A percentile compares a stretch with the other conserved stretches of the same genome.
Evolutionary conservation across 2,113 vertebrate genomes (phyloP).

Genomic region (Arothron firmamentum): DNA sequence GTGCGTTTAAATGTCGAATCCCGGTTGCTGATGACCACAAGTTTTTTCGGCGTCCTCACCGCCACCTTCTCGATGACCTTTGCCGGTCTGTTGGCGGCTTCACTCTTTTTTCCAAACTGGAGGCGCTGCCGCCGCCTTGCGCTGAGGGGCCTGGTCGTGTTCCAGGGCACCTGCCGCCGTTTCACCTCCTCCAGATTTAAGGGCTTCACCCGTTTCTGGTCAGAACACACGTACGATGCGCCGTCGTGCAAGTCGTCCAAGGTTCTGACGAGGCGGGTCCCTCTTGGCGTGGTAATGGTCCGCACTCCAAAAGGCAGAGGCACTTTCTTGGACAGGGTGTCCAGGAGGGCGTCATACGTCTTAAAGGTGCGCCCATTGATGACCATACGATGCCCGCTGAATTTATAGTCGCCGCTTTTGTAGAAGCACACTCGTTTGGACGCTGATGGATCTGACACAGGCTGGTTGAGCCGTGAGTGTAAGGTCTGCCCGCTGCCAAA

Average conservation of each 20-base stretch:
- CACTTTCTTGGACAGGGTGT: constrained; percentile 87
- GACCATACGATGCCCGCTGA: constrained; percentile 85
- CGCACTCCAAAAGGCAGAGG: constrained; percentile 94
- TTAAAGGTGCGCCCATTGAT: constrained; percentile 89
- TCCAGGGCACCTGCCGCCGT: constrained; percentile 83
- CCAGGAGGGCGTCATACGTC: constrained; percentile 89
- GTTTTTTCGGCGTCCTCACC: constrained; percentile 78
- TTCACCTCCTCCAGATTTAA: constrained; percentile 82
- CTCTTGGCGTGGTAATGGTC: constrained; percentile 89
- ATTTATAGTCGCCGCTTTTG: constrained; percentile 92
- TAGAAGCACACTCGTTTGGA: constrained; percentile 92
- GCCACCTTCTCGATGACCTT: constrained; percentile 54
- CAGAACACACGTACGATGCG: constrained; percentile 90
- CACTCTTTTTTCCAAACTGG: constrained; percentile 43
- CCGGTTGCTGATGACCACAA: constrained; percentile 86
- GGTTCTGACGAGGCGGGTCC: constrained; percentile 78
- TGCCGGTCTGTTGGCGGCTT: constrained; percentile 41
- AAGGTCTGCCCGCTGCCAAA: constrained; percentile 71
- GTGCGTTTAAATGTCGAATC: constrained; percentile 72
- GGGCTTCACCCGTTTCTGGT: constrained; percentile 85
- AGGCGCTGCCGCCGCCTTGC: constrained; percentile 41
- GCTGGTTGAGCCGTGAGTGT: constrained; percentile 50
- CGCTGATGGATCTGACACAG: constrained; percentile 70
- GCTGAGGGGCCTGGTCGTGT: constrained; percentile 77
- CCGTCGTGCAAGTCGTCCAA: constrained; percentile 91